These are phyloP conservation scores for Petrolisthes cinctipes DNA, from an alignment of 2,888 invertebrate species.

Conservation along the genomic window DNA sequence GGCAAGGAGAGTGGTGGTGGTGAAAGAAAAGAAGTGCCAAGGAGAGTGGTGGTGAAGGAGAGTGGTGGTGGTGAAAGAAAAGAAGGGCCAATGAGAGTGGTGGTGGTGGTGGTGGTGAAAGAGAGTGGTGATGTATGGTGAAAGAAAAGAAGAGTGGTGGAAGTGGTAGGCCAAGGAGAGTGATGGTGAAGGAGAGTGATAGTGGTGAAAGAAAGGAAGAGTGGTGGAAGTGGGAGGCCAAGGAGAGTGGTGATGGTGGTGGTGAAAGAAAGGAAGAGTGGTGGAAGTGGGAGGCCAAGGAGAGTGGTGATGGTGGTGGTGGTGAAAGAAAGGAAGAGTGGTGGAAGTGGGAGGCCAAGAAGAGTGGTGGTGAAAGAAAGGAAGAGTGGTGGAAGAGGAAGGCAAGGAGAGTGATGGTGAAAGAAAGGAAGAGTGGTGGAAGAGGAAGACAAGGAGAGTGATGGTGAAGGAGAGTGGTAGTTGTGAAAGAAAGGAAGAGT, in stretches of 20 bases:
- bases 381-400: background rate
- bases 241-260: background rate
- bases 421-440: background rate
- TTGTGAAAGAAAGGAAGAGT: background rate
- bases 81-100: background rate
- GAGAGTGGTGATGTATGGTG: background rate
- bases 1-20: background rate
- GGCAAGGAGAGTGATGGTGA: background rate
- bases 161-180: background rate
- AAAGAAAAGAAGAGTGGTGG: background rate
- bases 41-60: background rate
- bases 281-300: background rate
- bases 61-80: background rate
- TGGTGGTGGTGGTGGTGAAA: background rate
- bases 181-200: background rate
- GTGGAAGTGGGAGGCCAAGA: background rate
- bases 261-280: background rate
- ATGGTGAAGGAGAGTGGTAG: background rate
- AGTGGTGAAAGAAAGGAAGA: background rate
- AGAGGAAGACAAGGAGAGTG: no score
- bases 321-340: background rate
- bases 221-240: background rate
- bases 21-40: background rate
- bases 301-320: background rate
- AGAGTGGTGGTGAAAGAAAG: background rate